phyloP scores from a whole-genome alignment of 2,888 invertebrate species.

The Periphyllus acericola region DNA sequence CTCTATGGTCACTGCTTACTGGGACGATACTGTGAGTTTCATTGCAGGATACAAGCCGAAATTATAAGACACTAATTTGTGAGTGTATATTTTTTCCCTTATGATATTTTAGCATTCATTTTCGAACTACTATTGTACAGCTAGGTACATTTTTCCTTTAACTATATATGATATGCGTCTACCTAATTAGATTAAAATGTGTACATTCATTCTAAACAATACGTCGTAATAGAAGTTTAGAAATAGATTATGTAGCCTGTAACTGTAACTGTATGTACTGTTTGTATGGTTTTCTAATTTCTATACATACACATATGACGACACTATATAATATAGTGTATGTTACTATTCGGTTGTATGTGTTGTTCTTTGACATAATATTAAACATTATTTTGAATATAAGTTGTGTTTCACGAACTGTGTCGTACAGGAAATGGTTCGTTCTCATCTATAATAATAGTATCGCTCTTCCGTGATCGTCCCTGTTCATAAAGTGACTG shows the following conservation, averaged over 20 bases:
- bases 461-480: conserved; percentile 44
- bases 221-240: conserved; percentile 13
- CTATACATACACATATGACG: not conserved
- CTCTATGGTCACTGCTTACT: too few species aligned
- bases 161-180: not conserved
- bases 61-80: too few species aligned
- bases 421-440: conserved; percentile 58
- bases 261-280: not conserved
- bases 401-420: conserved; percentile 54
- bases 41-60: too few species aligned
- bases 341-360: conserved; percentile 1
- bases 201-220: conserved; percentile 31
- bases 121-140: too few species aligned
- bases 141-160: not conserved
- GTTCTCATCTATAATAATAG: conserved; percentile 59
- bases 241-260: not conserved
- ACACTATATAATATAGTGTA: not conserved
- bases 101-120: too few species aligned
- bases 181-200: not conserved
- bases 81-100: too few species aligned
- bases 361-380: conserved; percentile 47
- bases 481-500: conserved; percentile 29
- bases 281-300: not conserved
- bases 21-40: too few species aligned
- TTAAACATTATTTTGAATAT: conserved; percentile 31